Conservation (phyloP, 1,140 invertebrate species). For the Lepidurus arcticus region DNA sequence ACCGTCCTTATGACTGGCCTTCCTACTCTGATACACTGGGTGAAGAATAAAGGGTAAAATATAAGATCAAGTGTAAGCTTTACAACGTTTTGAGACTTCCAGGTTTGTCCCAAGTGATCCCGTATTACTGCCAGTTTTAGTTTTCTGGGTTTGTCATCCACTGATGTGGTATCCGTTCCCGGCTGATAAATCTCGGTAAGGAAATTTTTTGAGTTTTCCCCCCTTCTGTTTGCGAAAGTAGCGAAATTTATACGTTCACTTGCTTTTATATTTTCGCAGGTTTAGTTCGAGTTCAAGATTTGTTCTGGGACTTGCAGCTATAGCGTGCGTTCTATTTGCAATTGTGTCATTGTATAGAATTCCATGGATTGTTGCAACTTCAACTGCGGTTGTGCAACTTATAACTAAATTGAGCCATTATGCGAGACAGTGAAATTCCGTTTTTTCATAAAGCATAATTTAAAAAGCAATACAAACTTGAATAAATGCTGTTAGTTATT, state of each 20-base stretch:
- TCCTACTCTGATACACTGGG: conserved; percentile 8
- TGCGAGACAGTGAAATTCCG: neutral
- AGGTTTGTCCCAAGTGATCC: neutral
- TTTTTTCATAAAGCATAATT: no score
- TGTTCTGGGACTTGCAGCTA: neutral
- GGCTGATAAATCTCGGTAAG: neutral
- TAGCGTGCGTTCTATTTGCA: neutral
- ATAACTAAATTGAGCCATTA: neutral
- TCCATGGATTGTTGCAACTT: neutral
- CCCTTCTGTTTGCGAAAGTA: neutral
- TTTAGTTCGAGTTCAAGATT: neutral
- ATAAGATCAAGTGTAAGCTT: neutral
- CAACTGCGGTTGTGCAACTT: neutral
- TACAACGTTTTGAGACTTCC: neutral
- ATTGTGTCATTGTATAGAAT: neutral
- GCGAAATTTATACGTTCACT: neutral
- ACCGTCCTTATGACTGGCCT: neutral
- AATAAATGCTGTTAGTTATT: no score
- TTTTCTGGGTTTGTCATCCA: neutral
- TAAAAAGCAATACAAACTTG: no score
- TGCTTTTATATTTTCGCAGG: neutral
- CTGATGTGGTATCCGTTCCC: neutral
- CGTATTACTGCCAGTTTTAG: neutral
- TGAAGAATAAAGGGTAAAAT: neutral
- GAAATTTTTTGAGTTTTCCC: neutral